Evolutionary conservation across 1,140 invertebrate species (phyloP).

Genomic region (Drosophila lowei): DNA sequence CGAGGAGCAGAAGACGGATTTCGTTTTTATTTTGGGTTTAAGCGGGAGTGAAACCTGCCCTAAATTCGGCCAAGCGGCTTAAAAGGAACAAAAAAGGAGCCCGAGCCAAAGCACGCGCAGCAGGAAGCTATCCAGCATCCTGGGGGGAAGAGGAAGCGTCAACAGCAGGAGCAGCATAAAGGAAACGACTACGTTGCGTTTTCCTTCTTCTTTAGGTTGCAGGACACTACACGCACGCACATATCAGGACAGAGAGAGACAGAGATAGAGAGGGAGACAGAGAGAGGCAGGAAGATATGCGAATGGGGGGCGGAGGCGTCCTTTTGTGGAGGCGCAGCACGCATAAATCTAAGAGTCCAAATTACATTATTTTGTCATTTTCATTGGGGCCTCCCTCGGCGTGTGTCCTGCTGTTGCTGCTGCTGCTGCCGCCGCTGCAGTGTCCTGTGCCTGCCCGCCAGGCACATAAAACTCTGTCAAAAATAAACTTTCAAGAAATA

Average conservation of each 20-base stretch:
- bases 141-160: conserved; percentile 30
- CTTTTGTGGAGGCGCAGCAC: conserved; percentile 68
- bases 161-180: conserved; percentile 29
- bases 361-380: conserved; percentile 83
- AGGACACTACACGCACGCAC: conserved; percentile 22
- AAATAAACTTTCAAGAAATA: conserved; percentile 72
- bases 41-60: conserved; percentile 69
- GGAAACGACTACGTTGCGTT: conserved; percentile 74
- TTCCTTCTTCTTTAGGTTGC: conserved; percentile 22
- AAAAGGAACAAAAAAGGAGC: conserved; percentile 36
- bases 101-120: conserved; percentile 45
- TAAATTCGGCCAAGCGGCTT: conserved; percentile 78
- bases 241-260: background rate
- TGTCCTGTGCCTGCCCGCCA: conserved; percentile 59
- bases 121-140: conserved; percentile 26
- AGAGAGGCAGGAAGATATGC: background rate
- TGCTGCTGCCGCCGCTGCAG: conserved; percentile 42
- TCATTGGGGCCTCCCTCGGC: conserved; percentile 16
- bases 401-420: background rate
- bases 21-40: conserved; percentile 38
- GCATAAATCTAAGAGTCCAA: conserved; percentile 79
- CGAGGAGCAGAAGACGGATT: conserved; percentile 26
- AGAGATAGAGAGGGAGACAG: background rate
- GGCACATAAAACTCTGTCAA: conserved; percentile 78
- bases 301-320: background rate